Evolutionary conservation across 2,888 invertebrate genomes (phyloP), one percentile per base, ranked within the genome.

Genomic region (Oscheius sp.): DNA sequence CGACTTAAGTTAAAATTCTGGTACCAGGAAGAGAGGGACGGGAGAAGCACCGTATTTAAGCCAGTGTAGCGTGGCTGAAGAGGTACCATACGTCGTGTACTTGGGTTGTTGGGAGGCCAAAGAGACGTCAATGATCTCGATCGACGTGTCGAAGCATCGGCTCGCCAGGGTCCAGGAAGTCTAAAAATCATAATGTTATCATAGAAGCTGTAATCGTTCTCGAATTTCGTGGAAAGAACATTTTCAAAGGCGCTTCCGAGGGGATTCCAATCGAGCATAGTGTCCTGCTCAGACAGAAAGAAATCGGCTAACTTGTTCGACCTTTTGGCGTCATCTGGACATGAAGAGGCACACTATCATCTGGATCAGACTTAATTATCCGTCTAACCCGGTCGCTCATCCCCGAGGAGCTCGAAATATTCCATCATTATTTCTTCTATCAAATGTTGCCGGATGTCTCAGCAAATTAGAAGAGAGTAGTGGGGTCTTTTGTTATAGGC

Each of bases 1-100:
- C 42, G 55, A 48, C 65, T 65, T 51, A 65, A 51, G 55, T 76
- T 78, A 76, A 60, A 76, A 75, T 32, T 80, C 80, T 9, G 81
- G 81, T 21, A 81, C 78, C 51, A 75, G 76, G 66, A 79, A 81
- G 1, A 81, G 74, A 7, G 81, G 81, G 9, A 77, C 42, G 10
- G 81, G 77, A 29, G 71, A 76, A 58, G 66, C 62, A 48, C 79
- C 77, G 58, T 77, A 71, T 29, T 75, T 76, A 60, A 80, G 76
- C 80, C 80, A 80, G 35, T 73, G 72, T 4, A 80, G 73, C 3
- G 63, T 68, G 4, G 53, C n/a, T 21, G 53, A n/a, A 13, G 35
- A 11, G 2, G 55, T 35, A 9, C 68, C 68, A 5, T 55, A 55
- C 9, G n/a, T 29, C 35, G 21, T 33, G 35, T 59, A 59, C n/a